Conservation (phyloP, 1,140 invertebrate species). For the Patella vulgata region DNA sequence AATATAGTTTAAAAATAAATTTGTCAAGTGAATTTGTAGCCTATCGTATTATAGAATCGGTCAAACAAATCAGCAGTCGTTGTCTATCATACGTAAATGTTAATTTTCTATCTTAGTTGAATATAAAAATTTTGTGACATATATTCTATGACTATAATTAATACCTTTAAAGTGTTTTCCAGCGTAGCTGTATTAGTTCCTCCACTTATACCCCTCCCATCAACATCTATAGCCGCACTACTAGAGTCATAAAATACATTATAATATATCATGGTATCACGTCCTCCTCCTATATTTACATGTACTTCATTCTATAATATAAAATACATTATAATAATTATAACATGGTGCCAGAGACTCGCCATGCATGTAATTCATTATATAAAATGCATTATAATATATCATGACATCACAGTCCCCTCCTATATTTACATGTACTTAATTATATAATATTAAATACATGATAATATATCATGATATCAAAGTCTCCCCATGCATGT, state of each 20-base stretch:
- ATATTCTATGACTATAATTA: no score
- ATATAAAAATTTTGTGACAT: no score
- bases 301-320: constrained; percentile 42
- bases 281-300: constrained; percentile 43
- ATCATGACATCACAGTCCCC: constrained; percentile 44
- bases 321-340: neutral
- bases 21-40: no score
- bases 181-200: neutral
- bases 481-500: no score
- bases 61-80: no score
- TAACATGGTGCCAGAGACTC: no score
- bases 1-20: no score
- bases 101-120: no score
- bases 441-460: constrained; percentile 29
- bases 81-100: no score
- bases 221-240: constrained; percentile 31
- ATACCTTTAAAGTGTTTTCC: neutral
- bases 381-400: constrained; percentile 41
- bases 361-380: no score
- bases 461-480: no score
- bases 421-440: constrained; percentile 42
- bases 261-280: constrained; percentile 36
- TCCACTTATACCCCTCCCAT: constrained; percentile 27
- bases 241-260: constrained; percentile 46
- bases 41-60: no score